Percentiles rank a stretch among this genome's conserved stretches.
phyloP scores from a whole-genome alignment of 2,888 invertebrate genomes.

The Heliconius erato region DNA sequence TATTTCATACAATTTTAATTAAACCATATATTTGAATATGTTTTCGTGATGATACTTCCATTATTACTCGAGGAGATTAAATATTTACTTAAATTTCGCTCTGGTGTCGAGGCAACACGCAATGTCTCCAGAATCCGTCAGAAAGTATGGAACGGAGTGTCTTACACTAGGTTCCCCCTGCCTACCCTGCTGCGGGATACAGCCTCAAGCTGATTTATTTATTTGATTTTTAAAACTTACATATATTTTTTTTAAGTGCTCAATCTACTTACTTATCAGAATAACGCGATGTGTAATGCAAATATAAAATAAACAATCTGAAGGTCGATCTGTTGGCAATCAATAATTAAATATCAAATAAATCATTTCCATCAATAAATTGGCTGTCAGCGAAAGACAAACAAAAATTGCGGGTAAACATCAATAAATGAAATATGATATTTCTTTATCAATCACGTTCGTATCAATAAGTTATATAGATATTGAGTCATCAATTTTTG shows the following conservation, averaged over 20 bases:
- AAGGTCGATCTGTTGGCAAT: conserved; percentile 50
- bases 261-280: background rate
- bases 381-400: conserved; percentile 73
- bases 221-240: too few relatives aligned
- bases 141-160: too few relatives aligned
- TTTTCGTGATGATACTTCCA: too few relatives aligned
- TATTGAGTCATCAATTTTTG: conserved; percentile 78
- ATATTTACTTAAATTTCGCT: too few relatives aligned
- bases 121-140: too few relatives aligned
- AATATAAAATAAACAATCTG: conserved; percentile 34
- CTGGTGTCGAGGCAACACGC: too few relatives aligned
- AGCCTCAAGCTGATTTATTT: too few relatives aligned
- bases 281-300: background rate
- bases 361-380: conserved; percentile 68
- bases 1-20: too few relatives aligned
- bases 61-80: too few relatives aligned
- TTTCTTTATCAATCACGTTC: conserved; percentile 60
- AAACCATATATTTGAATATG: too few relatives aligned
- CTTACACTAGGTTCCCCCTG: too few relatives aligned
- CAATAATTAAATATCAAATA: conserved; percentile 60
- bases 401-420: conserved; percentile 69
- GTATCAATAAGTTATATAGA: conserved; percentile 64
- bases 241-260: background rate
- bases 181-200: too few relatives aligned
- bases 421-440: conserved; percentile 71